Percentiles rank a stretch among this genome's conserved stretches.
These are phyloP conservation scores for Ivindomyrus marchei DNA, from an alignment of 2,113 vertebrate genomes.

Conservation along the genomic window DNA sequence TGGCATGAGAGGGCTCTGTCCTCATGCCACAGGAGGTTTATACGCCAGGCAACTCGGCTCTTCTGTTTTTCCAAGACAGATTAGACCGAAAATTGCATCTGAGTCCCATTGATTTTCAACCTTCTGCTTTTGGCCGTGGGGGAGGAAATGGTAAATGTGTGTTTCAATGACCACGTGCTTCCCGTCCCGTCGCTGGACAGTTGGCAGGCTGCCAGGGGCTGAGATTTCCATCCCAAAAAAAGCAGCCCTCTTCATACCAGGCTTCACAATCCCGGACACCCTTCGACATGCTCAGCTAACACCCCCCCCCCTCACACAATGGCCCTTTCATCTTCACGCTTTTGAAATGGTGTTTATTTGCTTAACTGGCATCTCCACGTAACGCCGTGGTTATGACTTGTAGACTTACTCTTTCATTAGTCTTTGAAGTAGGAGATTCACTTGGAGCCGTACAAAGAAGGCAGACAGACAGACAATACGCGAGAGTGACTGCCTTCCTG, in stretches of 20 bases:
- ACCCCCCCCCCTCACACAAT: slow-evolving; percentile 7
- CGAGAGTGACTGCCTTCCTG: background rate
- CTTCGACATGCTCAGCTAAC: background rate
- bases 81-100: background rate
- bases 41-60: background rate
- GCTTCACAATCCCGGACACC: background rate
- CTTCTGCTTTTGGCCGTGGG: background rate
- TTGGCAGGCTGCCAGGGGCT: slow-evolving; percentile 24
- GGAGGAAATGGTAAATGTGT: slow-evolving; percentile 22
- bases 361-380: background rate
- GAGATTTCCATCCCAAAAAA: background rate
- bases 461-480: background rate
- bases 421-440: background rate
- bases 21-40: background rate
- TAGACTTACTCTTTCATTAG: background rate
- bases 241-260: background rate
- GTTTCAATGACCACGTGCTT: slow-evolving; percentile 29
- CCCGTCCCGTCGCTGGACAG: slow-evolving; percentile 28
- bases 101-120: background rate
- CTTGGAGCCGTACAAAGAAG: background rate
- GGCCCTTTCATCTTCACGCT: background rate
- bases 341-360: background rate
- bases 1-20: background rate
- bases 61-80: background rate
- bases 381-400: background rate